These are phyloP conservation scores for Leptinotarsa undecemlineata DNA, from an alignment of 1,140 invertebrate genomes.

Conservation along the genomic window DNA sequence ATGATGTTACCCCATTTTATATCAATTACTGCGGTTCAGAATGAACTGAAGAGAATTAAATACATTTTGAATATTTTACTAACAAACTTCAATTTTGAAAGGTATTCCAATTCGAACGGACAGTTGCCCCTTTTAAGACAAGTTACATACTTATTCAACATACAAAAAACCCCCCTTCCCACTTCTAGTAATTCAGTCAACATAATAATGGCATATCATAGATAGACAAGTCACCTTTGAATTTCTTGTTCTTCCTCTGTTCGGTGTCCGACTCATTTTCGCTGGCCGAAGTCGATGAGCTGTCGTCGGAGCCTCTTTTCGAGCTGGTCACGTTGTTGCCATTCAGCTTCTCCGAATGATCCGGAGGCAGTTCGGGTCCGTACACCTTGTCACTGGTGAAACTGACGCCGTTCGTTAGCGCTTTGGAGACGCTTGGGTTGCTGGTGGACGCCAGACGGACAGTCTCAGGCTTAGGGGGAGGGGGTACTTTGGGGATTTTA, in stretches of 20 bases:
- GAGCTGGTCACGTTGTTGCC: slow-evolving; percentile 35
- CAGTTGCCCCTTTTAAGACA: too few relatives aligned
- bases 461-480: neutral
- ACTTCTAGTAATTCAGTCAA: too few relatives aligned
- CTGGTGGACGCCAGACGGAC: slow-evolving; percentile 6
- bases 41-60: too few relatives aligned
- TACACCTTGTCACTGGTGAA: slow-evolving; percentile 50
- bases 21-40: too few relatives aligned
- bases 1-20: too few relatives aligned
- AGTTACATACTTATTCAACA: too few relatives aligned
- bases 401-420: slow-evolving; percentile 38
- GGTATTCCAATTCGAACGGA: too few relatives aligned
- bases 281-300: neutral
- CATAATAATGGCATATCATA: too few relatives aligned
- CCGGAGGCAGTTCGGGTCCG: slow-evolving; percentile 50
- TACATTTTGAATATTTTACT: too few relatives aligned
- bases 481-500: neutral
- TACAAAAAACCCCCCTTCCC: too few relatives aligned
- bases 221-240: too few relatives aligned
- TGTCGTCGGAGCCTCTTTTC: neutral
- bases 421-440: slow-evolving; percentile 21
- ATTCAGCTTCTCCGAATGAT: slow-evolving; percentile 4
- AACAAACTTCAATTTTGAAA: too few relatives aligned
- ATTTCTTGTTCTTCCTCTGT: neutral
- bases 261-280: slow-evolving; percentile 19